Percentiles rank a stretch among this genome's conserved stretches.
phyloP scores from a whole-genome alignment of 1,140 invertebrate species.

The Bathynomus jamesi region DNA sequence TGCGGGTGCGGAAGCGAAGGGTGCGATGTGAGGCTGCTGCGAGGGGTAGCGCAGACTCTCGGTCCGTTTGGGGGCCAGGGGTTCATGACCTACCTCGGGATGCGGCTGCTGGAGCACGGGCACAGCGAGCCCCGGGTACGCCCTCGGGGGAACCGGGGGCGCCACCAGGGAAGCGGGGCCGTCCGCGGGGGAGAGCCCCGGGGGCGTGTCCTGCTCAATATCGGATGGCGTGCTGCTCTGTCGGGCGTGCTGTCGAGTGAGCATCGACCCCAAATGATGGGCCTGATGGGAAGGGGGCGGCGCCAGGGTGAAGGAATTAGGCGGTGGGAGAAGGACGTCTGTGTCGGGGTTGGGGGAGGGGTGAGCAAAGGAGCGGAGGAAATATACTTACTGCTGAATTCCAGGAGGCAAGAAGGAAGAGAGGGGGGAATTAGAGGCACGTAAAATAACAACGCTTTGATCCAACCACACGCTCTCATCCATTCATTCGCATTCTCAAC shows the following conservation, averaged over 20 bases:
- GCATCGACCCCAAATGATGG: conserved; percentile 13
- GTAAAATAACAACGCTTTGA: too few species aligned
- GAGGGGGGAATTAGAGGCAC: not conserved
- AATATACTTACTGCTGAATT: conserved; percentile 21
- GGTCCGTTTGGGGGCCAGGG: not conserved
- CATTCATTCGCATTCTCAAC: too few species aligned
- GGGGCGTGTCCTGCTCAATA: conserved; percentile 30
- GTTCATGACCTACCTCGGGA: conserved; percentile 31
- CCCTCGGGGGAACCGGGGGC: conserved; percentile 18
- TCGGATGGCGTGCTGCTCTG: conserved; percentile 33
- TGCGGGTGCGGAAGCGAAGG: not conserved
- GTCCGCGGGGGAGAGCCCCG: conserved; percentile 24
- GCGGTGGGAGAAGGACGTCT: conserved; percentile 35
- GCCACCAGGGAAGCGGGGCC: conserved; percentile 10
- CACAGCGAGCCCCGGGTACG: conserved; percentile 31
- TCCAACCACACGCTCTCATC: too few species aligned
- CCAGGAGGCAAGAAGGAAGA: conserved; percentile 7
- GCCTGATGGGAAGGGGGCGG: conserved; percentile 6
- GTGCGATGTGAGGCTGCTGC: not conserved
- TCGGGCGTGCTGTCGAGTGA: conserved; percentile 28
- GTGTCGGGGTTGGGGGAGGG: conserved; percentile 30
- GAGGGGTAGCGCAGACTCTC: not conserved
- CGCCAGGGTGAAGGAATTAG: conserved; percentile 23
- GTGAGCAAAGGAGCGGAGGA: conserved; percentile 9
- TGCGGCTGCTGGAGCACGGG: conserved; percentile 24